Evolutionary conservation across 2,888 invertebrate species (phyloP), one percentile per base, ranked within the genome.

Genomic region (Sinopyrophorus schimmeli): DNA sequence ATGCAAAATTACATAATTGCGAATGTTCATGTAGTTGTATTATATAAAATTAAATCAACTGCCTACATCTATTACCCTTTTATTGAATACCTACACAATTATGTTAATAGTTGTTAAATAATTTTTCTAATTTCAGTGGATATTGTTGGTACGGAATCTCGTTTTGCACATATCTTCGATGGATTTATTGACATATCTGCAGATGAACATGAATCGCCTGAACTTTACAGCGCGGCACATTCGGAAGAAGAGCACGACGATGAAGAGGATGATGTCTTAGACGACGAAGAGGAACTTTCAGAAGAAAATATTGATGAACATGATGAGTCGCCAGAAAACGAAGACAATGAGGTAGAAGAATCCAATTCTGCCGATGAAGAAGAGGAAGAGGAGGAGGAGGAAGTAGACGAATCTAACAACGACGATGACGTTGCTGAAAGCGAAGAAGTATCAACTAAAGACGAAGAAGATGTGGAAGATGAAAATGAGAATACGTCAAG

Each of bases 111-210:
- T n/a, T n/a, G n/a, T n/a, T n/a, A n/a, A n/a, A n/a, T 27, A 27
- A 35, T 30, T 18, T 11, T 5, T 40, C 9, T 21, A 26, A 34
- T 30, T 40, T 31, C 46, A 83, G 83, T 82, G 65, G 82, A 82
- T 42, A 79, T 78, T 6, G 79, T 79, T 0, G 64, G 79, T 39
- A 74, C 77, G 5, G 83, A 87, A 65, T 86, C 88, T 12, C 78
- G 82, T 24, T 89, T 85, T 73, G 84, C 89, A 6, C 83, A 83
- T 60, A 79, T 87, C 39, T 82, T 89, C 54, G 86, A 88, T 61
- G 89, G 89, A 21, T 90, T 89, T 89, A 79, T 88, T 6, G 86
- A 87, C 67, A 82, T 83, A 54, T 69, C 74, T 34, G 69, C 76
- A 57, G 15, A 58, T 58, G 10, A 63, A 58, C 30, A 79, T 40